These are phyloP conservation scores for pig (Sus scrofa) DNA, from an alignment of 2,113 vertebrate genomes.

Conservation along the genomic window DNA sequence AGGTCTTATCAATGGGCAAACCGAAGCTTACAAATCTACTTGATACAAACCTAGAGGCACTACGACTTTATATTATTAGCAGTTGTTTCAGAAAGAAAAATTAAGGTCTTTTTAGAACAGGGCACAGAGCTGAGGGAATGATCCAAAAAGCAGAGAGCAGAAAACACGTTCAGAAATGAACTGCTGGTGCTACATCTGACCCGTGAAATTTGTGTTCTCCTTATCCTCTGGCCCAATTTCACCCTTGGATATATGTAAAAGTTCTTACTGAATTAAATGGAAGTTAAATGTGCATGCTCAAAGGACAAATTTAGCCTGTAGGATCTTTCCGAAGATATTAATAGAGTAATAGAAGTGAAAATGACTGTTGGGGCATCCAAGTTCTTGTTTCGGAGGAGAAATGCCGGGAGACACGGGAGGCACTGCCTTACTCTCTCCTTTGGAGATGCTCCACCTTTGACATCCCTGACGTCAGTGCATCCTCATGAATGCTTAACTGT, in stretches of 20 bases:
- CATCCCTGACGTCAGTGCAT: accelerated
- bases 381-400: conserved; percentile 41
- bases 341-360: not conserved
- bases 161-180: conserved; percentile 23
- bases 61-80: not conserved
- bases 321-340: conserved; percentile 44
- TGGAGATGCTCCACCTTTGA: not conserved
- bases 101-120: conserved; percentile 20
- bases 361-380: not conserved
- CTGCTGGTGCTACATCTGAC: not conserved
- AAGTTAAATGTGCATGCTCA: not conserved
- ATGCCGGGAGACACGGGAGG: not conserved
- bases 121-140: not conserved
- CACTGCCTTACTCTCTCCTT: not conserved
- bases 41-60: conserved; percentile 34
- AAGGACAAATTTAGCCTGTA: conserved; percentile 51
- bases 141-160: not conserved
- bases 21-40: not conserved
- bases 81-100: conserved; percentile 51
- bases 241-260: not conserved
- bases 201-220: conserved; percentile 34
- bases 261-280: conserved; percentile 27
- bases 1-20: conserved; percentile 22
- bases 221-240: conserved; percentile 36
- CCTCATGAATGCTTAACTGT: not conserved